Evolutionary conservation across 2,113 vertebrate species (phyloP), one percentile per base, ranked within the genome.

Genomic region (Oriolus oriolus): DNA sequence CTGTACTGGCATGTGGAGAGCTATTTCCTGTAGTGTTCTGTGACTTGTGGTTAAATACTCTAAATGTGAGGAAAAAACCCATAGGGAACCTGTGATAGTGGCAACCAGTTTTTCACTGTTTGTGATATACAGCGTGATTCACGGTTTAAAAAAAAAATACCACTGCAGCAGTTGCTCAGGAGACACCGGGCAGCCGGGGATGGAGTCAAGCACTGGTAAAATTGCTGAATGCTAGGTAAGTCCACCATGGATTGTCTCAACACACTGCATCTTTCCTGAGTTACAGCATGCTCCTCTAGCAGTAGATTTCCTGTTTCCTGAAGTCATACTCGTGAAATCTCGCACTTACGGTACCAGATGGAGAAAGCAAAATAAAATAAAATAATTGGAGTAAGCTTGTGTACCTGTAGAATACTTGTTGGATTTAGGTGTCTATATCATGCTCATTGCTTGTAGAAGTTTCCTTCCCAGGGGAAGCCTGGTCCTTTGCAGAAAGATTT

Each of bases 41-140:
- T 95, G 86, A 75, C 59, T 95, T 59, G 82, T 42, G 59, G 47
- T 70, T 81, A 95, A 84, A 52, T 90, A 80, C 71, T 90, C 33
- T 66, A 86, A 60, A 81, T 56, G 31, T 59, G 68, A 95, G 23
- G 41, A 10, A 78, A 65, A 84, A 78, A 20, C 4, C 37, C 21
- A 86, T 90, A 69, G 84, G 57, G 70, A 96, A 63, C 78, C 82
- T 56, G 53, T 68, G 70, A 80, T 69, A 83, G 31, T 76, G 50
- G 61, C 70, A 91, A 49, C 28, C 22, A 33, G 19, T 85, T 95
- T 95, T 83, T 35, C 27, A 52, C 24, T 91, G 33, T 70, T 76
- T 33, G 13, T 83, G 63, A 73, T 85, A 57, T 49, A 37, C 8
- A 11, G 47, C 21, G 21, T 73, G 79, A 92, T 80, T 93, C 65